Conservation (phyloP, 2,797 vertebrate genomes). For the Manis javanica region DNA sequence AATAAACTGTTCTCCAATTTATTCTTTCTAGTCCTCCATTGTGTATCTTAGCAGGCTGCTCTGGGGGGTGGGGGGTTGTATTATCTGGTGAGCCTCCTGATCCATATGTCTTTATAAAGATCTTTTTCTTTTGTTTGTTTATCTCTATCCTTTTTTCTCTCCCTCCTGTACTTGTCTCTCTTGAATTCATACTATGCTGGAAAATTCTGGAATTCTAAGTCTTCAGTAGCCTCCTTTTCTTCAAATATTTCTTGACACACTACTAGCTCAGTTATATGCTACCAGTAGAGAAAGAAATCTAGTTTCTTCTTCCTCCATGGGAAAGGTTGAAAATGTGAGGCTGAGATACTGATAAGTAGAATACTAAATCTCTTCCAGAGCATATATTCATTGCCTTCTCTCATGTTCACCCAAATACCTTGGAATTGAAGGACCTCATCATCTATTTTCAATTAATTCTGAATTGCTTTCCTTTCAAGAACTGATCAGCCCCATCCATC, state of each 20-base stretch:
- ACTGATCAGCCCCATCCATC: rapidly evolving
- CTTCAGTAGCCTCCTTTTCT: neutral
- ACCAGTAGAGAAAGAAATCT: neutral
- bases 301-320: neutral
- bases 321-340: neutral
- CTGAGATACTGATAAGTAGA: neutral
- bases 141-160: neutral
- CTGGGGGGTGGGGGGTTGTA: neutral
- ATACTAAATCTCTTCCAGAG: neutral
- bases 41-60: neutral
- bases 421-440: neutral
- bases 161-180: neutral
- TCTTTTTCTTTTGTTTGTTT: neutral
- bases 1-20: neutral
- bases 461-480: neutral
- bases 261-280: neutral
- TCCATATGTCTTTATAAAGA: neutral
- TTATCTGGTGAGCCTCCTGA: constrained; percentile 5
- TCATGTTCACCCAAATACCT: neutral
- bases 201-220: constrained; percentile 21
- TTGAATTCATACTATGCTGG: neutral
- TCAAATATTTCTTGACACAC: neutral
- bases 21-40: neutral
- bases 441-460: neutral
- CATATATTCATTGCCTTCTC: neutral